Conservation (phyloP, 2,888 invertebrate species). For the Hoplodrina blanda region DNA sequence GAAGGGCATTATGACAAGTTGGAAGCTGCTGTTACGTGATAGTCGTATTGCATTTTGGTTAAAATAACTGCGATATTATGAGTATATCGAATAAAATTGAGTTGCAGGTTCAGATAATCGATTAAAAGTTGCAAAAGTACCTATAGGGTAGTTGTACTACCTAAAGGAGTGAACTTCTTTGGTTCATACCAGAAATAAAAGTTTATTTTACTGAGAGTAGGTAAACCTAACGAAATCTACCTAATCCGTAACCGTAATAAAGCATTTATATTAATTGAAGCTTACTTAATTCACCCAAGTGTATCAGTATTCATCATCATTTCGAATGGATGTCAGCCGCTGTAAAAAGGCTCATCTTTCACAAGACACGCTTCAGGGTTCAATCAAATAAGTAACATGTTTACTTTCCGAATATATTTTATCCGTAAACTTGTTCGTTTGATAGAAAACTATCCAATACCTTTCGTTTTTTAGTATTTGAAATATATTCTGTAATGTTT, state of each 20-base stretch:
- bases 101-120: background rate
- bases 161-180: background rate
- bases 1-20: background rate
- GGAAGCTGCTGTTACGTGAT: background rate
- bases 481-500: constrained; percentile 8
- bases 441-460: constrained; percentile 36
- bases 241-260: too few species aligned
- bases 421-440: constrained; percentile 33
- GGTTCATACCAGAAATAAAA: background rate
- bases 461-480: constrained; percentile 10
- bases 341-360: constrained; percentile 57
- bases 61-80: background rate
- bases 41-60: background rate
- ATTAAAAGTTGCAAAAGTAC: background rate
- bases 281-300: constrained; percentile 25
- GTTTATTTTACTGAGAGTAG: background rate
- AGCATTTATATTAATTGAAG: background rate
- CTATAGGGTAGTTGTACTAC: background rate
- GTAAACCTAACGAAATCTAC: background rate
- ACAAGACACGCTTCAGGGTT: constrained; percentile 39
- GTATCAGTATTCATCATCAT: constrained; percentile 50
- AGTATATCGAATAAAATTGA: background rate
- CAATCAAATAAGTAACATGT: constrained; percentile 55
- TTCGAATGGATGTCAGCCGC: constrained; percentile 39
- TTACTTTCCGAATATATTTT: constrained; percentile 45